Conservation (phyloP, 2,113 vertebrate genomes). For the Brienomyrus longianalis region DNA sequence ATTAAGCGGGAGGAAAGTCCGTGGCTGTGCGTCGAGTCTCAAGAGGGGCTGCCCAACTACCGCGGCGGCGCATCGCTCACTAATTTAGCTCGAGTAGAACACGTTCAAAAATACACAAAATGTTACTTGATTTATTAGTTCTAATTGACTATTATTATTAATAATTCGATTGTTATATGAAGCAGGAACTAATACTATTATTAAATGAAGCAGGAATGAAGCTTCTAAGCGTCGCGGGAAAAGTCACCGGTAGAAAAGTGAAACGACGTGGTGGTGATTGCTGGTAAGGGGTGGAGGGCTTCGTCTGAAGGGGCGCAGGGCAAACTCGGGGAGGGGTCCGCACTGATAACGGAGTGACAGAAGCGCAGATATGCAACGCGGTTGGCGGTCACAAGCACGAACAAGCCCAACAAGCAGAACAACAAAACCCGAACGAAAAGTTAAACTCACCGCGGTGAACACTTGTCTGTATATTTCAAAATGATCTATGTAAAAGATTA, state of each 20-base stretch:
- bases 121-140: not conserved
- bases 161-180: not conserved
- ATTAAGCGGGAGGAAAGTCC: not conserved
- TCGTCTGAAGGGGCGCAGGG: not conserved
- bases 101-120: not conserved
- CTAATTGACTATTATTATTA: not conserved
- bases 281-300: conserved; percentile 4
- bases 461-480: not conserved
- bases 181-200: not conserved
- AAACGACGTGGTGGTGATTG: not conserved
- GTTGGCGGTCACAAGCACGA: not conserved
- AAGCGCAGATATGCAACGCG: not conserved
- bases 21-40: not conserved
- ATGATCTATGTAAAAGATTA: not conserved
- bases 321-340: conserved; percentile 19
- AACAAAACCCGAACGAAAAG: not conserved
- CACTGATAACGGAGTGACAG: conserved; percentile 14
- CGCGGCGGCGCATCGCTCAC: not conserved
- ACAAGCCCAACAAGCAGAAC: not conserved
- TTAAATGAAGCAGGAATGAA: not conserved
- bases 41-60: not conserved
- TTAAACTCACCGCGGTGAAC: not conserved
- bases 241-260: not conserved
- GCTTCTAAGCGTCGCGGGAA: not conserved
- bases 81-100: not conserved